Conservation (phyloP, 2,113 vertebrate species). For the Corydoras maculifer region DNA sequence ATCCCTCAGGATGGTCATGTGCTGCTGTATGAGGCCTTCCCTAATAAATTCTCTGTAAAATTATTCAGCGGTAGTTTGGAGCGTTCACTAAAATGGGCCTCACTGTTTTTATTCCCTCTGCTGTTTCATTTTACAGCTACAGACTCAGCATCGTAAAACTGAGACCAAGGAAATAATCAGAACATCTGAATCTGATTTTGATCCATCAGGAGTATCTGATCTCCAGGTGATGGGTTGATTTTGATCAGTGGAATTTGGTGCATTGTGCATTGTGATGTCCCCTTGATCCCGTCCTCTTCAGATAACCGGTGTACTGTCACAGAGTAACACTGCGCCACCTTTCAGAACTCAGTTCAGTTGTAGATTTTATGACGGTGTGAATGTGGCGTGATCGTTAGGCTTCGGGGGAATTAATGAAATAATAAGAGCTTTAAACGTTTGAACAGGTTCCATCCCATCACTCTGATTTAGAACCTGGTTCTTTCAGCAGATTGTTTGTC, state of each 20-base stretch:
- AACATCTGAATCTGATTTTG: not conserved
- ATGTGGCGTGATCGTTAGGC: no score
- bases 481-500: no score
- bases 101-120: not conserved
- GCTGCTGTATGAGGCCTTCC: not conserved
- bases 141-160: no score
- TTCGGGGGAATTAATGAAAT: no score
- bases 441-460: no score
- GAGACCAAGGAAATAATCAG: not conserved
- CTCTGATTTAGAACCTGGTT: no score
- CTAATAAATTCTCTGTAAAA: not conserved
- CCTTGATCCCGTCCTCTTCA: no score
- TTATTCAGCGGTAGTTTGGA: not conserved
- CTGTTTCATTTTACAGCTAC: no score
- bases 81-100: not conserved
- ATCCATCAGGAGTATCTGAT: not conserved
- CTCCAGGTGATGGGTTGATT: not conserved
- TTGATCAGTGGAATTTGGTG: not conserved
- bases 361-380: no score
- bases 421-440: no score
- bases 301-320: no score
- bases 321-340: not conserved
- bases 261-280: no score
- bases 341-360: not conserved
- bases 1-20: constrained; percentile 44